Evolutionary conservation across 2,797 vertebrate genomes (phyloP).

Genomic region (Myotis findleyi): DNA sequence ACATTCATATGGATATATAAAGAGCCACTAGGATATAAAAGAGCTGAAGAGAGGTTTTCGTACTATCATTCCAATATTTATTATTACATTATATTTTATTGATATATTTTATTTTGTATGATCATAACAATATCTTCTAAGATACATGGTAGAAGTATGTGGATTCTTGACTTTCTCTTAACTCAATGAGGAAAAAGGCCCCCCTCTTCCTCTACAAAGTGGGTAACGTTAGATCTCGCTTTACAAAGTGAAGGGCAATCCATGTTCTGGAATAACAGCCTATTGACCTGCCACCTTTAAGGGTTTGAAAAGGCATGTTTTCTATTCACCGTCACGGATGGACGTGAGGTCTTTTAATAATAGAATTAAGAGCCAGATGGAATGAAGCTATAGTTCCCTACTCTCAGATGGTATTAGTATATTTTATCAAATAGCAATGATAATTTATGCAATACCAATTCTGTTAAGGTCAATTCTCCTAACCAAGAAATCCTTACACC

Average conservation of each 20-base stretch:
- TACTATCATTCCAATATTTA: neutral
- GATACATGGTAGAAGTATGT: neutral
- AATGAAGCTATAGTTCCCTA: neutral
- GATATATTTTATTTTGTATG: neutral
- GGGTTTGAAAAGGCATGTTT: neutral
- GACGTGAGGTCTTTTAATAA: neutral
- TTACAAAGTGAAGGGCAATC: constrained; percentile 10
- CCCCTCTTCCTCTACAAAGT: neutral
- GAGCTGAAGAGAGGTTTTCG: neutral
- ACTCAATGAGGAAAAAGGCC: neutral
- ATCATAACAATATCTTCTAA: neutral
- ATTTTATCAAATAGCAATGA: constrained; percentile 22
- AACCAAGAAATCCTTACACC: constrained; percentile 51
- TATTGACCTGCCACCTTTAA: constrained; percentile 19
- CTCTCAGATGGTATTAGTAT: neutral
- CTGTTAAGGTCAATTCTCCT: constrained; percentile 55
- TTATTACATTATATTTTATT: neutral
- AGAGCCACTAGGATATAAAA: neutral
- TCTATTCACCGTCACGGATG: neutral
- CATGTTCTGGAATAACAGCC: neutral
- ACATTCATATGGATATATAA: neutral
- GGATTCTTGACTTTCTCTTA: constrained; percentile 56
- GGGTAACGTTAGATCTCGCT: neutral
- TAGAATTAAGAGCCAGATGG: neutral
- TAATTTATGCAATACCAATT: neutral